These are phyloP conservation scores for Pyxicephalus adspersus DNA, from an alignment of 2,113 vertebrate species.

Conservation along the genomic window DNA sequence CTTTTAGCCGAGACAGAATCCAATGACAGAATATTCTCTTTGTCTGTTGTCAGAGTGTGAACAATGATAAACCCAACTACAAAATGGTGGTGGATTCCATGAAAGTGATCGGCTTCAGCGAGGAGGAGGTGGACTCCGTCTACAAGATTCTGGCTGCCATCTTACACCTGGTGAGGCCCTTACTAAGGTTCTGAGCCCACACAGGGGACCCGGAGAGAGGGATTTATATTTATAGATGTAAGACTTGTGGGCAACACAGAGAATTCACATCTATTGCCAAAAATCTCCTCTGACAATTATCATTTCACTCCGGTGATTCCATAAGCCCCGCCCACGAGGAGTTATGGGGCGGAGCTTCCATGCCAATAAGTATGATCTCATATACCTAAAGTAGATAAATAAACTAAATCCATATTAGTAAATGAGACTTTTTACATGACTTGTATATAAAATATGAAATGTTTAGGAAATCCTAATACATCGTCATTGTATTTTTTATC, in stretches of 20 bases:
- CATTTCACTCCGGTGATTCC: not conserved
- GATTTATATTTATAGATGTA: too few relatives aligned
- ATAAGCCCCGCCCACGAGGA: too few relatives aligned
- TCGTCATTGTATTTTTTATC: not conserved
- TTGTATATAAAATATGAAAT: too few relatives aligned
- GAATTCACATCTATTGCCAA: not conserved
- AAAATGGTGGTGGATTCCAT: conserved; percentile 79
- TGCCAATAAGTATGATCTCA: too few relatives aligned
- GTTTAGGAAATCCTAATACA: too few relatives aligned
- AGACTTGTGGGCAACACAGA: too few relatives aligned
- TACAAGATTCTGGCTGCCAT: conserved; percentile 82
- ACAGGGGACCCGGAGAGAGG: too few relatives aligned
- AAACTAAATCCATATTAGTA: too few relatives aligned
- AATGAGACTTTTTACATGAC: too few relatives aligned
- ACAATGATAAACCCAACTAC: conserved; percentile 72
- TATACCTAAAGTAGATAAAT: too few relatives aligned
- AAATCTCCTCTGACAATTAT: not conserved
- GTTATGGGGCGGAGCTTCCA: too few relatives aligned
- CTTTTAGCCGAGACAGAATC: too few relatives aligned
- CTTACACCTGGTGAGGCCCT: conserved; percentile 78
- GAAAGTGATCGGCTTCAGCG: conserved; percentile 82
- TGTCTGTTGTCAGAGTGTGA: conserved; percentile 50
- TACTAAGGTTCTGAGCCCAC: not conserved
- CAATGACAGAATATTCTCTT: not conserved
- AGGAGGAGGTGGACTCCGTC: conserved; percentile 75